Evolutionary conservation across 2,888 invertebrate genomes (phyloP).

Genomic region (Scelioninae gen. 1): DNA sequence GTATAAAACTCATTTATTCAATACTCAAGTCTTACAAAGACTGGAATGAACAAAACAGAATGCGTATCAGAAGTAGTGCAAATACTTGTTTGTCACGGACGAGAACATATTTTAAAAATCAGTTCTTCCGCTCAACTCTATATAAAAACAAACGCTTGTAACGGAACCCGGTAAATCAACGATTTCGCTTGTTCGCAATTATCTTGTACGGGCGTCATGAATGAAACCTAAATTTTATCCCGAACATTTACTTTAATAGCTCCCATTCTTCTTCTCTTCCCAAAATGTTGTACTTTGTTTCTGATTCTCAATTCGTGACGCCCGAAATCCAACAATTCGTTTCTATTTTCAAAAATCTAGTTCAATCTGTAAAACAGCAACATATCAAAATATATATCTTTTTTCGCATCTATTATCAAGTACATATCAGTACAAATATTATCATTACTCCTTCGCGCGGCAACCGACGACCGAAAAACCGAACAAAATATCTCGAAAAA

Average conservation of each 20-base stretch:
- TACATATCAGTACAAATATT: slow-evolving; percentile 53
- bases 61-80: slow-evolving; percentile 33
- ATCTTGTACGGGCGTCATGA: slow-evolving; percentile 11
- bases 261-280: too few relatives aligned
- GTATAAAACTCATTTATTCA: slow-evolving; percentile 42
- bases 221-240: neutral
- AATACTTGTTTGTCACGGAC: slow-evolving; percentile 33
- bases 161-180: slow-evolving; percentile 36
- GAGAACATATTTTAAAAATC: slow-evolving; percentile 18
- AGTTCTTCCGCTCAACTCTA: slow-evolving; percentile 28
- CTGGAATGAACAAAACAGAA: slow-evolving; percentile 43
- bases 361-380: slow-evolving; percentile 52
- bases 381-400: slow-evolving; percentile 52
- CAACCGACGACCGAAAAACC: slow-evolving; percentile 19
- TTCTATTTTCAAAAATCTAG: slow-evolving; percentile 37
- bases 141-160: slow-evolving; percentile 28
- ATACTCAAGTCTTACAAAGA: slow-evolving; percentile 19
- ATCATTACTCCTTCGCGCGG: slow-evolving; percentile 40
- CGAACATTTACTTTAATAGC: neutral
- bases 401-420: slow-evolving; percentile 38
- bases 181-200: slow-evolving; percentile 19
- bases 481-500: neutral
- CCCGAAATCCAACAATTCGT: slow-evolving; percentile 23
- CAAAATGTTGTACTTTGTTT: neutral
- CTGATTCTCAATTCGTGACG: slow-evolving; percentile 10